Conservation (phyloP, 1,140 invertebrate species). For the Melipona quadrifasciata region DNA sequence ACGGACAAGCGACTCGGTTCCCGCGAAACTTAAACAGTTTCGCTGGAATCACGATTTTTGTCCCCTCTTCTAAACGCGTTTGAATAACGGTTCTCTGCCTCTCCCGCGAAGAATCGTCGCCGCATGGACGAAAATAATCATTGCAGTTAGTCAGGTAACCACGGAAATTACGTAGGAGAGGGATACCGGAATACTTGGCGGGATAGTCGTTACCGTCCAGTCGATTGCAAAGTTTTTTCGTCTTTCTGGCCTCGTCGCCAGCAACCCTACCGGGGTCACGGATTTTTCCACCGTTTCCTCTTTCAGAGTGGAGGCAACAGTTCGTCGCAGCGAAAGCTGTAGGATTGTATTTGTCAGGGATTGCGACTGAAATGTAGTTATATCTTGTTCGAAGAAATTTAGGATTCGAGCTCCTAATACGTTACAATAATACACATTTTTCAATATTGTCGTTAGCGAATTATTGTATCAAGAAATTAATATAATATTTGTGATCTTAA, state of each 20-base stretch:
- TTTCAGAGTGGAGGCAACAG: neutral
- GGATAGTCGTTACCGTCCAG: neutral
- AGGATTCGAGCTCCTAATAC: too few species aligned
- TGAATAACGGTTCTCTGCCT: neutral
- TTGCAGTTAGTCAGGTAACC: neutral
- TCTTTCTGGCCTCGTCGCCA: neutral
- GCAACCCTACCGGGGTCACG: neutral
- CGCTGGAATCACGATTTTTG: neutral
- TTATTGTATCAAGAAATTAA: too few species aligned
- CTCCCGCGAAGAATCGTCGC: neutral
- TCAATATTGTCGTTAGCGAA: too few species aligned
- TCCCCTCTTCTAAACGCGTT: too few species aligned
- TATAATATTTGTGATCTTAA: too few species aligned
- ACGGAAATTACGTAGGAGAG: neutral
- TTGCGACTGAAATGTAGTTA: too few species aligned
- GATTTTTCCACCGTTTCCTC: neutral
- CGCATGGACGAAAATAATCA: neutral
- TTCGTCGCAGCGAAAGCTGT: constrained; percentile 43
- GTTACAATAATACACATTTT: too few species aligned
- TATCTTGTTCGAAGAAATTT: too few species aligned
- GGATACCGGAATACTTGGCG: neutral
- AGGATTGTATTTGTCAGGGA: neutral
- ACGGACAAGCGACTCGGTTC: neutral
- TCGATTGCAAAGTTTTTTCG: neutral
- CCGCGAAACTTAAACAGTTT: constrained; percentile 3